A percentile compares a stretch with the other conserved stretches of the same genome.
Conservation (phyloP, 2,888 invertebrate species). For the Metacarcinus magister region DNA sequence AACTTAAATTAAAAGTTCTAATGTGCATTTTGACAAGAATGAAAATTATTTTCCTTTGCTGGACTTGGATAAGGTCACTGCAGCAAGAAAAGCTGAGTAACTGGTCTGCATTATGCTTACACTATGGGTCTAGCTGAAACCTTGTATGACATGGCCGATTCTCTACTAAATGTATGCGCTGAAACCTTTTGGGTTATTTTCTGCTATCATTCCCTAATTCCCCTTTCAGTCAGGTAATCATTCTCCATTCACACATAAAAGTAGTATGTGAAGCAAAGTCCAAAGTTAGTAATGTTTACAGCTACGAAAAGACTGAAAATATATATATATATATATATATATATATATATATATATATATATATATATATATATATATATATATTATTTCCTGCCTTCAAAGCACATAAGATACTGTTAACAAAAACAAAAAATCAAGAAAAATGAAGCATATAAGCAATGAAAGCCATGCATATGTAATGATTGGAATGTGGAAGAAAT, state of each 20-base stretch:
- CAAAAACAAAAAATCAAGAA: background rate
- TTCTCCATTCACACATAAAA: background rate
- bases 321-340: background rate
- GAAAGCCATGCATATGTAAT: background rate
- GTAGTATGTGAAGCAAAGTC: background rate
- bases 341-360: too few species aligned
- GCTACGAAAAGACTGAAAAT: background rate
- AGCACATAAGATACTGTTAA: background rate
- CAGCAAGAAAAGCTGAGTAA: background rate
- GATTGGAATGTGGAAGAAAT: background rate
- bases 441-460: background rate
- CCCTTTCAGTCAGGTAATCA: constrained; percentile 33
- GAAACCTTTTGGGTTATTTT: background rate
- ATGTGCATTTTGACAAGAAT: background rate
- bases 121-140: background rate
- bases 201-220: constrained; percentile 30
- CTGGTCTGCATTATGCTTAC: constrained; percentile 16
- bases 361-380: too few species aligned
- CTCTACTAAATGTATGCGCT: background rate
- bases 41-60: background rate
- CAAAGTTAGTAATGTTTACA: background rate
- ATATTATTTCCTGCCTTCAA: background rate
- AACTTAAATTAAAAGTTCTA: background rate
- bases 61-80: background rate
- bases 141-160: background rate